Conservation (phyloP, 2,797 vertebrate genomes). For the Microhierax caerulescens region DNA sequence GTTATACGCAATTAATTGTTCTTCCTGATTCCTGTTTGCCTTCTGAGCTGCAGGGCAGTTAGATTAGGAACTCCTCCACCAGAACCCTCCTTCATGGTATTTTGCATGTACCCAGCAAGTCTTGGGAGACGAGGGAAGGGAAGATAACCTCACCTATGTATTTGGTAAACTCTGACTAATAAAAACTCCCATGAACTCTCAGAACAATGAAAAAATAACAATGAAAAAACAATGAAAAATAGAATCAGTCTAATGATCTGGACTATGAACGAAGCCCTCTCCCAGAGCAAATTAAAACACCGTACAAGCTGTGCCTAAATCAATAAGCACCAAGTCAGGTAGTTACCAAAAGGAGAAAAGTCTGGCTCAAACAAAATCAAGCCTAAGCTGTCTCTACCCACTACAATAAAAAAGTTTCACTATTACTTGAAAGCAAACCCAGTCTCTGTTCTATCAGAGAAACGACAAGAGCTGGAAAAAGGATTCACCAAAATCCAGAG, state of each 20-base stretch:
- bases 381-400: neutral
- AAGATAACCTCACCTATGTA: neutral
- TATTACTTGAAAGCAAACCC: neutral
- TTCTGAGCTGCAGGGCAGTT: neutral
- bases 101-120: neutral
- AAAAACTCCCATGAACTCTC: neutral
- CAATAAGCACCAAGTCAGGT: neutral
- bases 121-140: neutral
- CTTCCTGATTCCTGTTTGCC: neutral
- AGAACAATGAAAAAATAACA: neutral
- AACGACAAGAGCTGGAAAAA: neutral
- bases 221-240: neutral
- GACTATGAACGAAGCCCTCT: neutral
- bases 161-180: neutral
- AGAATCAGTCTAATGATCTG: neutral
- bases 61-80: neutral
- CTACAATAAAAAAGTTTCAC: neutral
- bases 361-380: neutral
- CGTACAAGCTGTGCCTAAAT: neutral
- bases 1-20: neutral
- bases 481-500: neutral
- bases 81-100: neutral
- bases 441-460: neutral
- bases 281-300: slow-evolving; percentile 1
- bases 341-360: neutral